These are phyloP conservation scores for Zosterops hypoxanthus DNA, from an alignment of 2,113 vertebrate species.

Conservation along the genomic window DNA sequence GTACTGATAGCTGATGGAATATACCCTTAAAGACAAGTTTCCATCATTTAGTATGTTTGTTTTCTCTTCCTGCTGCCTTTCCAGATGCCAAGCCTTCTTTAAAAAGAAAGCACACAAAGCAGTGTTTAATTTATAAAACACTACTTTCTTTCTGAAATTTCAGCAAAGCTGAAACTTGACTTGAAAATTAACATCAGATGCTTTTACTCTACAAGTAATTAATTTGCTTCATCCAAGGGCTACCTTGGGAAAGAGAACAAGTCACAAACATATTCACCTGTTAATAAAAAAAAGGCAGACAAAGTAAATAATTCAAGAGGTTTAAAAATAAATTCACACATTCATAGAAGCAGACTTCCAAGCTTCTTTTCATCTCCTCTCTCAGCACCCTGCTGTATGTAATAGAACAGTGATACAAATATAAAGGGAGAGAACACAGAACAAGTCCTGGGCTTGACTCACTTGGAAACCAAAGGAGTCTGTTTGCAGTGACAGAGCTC, in stretches of 20 bases:
- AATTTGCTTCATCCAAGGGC: neutral
- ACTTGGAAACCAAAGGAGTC: neutral
- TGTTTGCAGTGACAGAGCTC: neutral
- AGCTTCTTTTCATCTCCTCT: conserved; percentile 50
- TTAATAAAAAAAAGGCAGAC: conserved; percentile 13
- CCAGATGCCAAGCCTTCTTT: neutral
- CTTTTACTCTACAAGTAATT: neutral
- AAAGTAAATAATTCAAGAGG: conserved; percentile 60
- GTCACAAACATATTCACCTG: conserved; percentile 11
- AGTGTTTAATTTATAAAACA: conserved; percentile 10
- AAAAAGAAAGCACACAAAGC: neutral
- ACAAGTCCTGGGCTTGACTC: neutral
- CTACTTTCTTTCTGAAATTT: neutral
- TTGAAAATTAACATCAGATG: conserved; percentile 29
- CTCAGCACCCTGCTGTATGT: neutral
- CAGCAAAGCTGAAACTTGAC: conserved; percentile 14
- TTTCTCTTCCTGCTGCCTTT: neutral
- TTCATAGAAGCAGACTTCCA: neutral
- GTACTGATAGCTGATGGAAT: neutral
- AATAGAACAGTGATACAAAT: neutral
- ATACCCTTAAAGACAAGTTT: neutral
- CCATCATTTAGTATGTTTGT: neutral
- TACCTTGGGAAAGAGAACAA: conserved; percentile 15
- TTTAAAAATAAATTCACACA: conserved; percentile 51
- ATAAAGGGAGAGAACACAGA: neutral